Base-by-base conservation (phyloP, 1,140 invertebrate genomes). In the Danaus melanippus region DNA sequence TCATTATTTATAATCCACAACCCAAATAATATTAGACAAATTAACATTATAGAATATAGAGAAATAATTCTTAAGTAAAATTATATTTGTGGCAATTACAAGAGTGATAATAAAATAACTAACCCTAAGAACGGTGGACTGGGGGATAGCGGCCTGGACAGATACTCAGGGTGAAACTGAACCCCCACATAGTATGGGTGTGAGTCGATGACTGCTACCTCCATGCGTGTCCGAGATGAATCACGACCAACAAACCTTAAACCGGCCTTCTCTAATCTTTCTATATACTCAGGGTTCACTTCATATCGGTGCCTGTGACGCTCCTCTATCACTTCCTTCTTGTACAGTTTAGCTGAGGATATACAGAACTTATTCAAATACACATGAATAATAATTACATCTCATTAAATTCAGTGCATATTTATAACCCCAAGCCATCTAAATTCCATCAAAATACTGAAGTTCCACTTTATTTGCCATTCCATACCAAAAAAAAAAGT, bases 91-190 rank as follows among this genome's bases (percentile, higher is more conserved):
- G 7, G 21, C 21, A 50, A 10, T 46, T 43, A 39, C 10, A 32
- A 12, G 12, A n/a, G 15, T 46, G 15, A 40, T 12, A 46, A 9
- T 8, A 39, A 8, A 58, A 12, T 15, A 43, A 65, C 67, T 69
- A 60, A 86, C 51, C 98, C 98, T 54, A 99, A 87, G 76, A 98
- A 99, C 5, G 97, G 97, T 4, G 98, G 95, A 40, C 96, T 98
- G 0, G 98, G 97, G 62, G 93, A 94, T 50, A 98, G 84, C 0
- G 98, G 98, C 1, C 97, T 89, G 0, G 96, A 98, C 49, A 98
- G 88, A 84, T 99, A 99, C 82, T 99, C 98, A 0, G 98, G 98
- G 87, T 99, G 98, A 83, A 95, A 99, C 84, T 99, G 98, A 0
- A 97, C 97, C 0, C 94, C 96, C 10, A 98, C 94, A 86, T 95